Evolutionary conservation across 2,888 invertebrate genomes (phyloP), one percentile per base, ranked within the genome.

Genomic region (Agrypnus murinus): DNA sequence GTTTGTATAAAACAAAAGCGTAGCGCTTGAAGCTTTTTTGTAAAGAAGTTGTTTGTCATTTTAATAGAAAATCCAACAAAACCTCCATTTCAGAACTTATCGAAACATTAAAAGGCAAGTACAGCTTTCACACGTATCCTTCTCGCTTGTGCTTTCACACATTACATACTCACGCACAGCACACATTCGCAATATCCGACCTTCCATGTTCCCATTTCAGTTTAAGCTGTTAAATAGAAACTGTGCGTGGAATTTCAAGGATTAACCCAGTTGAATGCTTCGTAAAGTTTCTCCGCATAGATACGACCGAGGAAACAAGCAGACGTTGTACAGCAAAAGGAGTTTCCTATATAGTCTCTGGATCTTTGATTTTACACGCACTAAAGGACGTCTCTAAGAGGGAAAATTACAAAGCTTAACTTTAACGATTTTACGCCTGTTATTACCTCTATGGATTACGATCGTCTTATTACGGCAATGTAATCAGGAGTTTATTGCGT

Each of bases 401-500:
- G 15, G 19, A 25, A 46, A 17, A 46, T 46, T 17, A 25, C 46
- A 10, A 46, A 25, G 25, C 19, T 46, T 19, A 46, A 25, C 10
- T 46, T 46, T 46, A 43, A 17, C 46, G 25, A 17, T 46, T 46
- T 25, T 25, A 10, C 19, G 46, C 19, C 19, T 46, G 46, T 43
- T 43, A 43, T 43, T 43, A 43, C 43, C 43, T 14, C 46, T 10
- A 46, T 25, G 25, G 46, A 25, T 25, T 25, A 50, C 50, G 31
- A 50, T 10, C 50, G 31, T 5, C 31, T 31, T 25, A n/a, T n/a
- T n/a, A 25, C n/a, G 31, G n/a, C 17, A 7, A 50, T 12, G 31
- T 50, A 50, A 50, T 50, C 50, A 50, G 6, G 50, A 32, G 50
- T 50, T 50, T 50, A 50, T 32, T n/a, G 50, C 50, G 31, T 50